Evolutionary conservation across 2,113 vertebrate species (phyloP), one percentile per base, ranked within the genome.

Genomic region (Elaphurus davidianus): DNA sequence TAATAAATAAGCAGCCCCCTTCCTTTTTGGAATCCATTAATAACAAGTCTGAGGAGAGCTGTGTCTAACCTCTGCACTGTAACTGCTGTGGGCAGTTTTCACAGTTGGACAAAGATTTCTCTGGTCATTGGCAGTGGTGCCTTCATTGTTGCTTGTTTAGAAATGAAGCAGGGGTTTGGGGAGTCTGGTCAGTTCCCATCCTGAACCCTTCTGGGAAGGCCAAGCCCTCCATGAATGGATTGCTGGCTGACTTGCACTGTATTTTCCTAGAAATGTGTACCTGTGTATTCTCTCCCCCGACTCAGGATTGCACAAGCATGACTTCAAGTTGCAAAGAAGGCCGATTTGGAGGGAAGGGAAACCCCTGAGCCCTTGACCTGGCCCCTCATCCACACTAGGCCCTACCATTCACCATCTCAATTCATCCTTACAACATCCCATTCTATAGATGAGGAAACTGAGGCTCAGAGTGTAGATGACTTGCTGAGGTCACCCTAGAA

Each of bases 1-100:
- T 92, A 90, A 98, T 97, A 97, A 97, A 97, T 97, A 89, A 96
- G 93, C 94, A 91, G 6, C 62, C 87, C 74, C 33, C 78, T 97
- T 95, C 92, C 90, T 95, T 98, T 97, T 96, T 52, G 84, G 79
- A 95, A 95, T 81, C 92, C 67, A 95, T 84, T 96, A 96, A 86
- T 91, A 90, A 81, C 54, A 82, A 90, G 91, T 93, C 36, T 50
- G 62, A 86, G 52, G 74, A 97, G 92, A 86, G 52, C 92, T 90
- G n/a, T 62, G 64, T 91, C 71, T 95, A 88, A 94, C 92, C 74
- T 96, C 97, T 98, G 90, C 36, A 90, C 90, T 92, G 87, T 93
- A 87, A 92, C 59, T 88, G 95, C 76, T 85, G 19, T 92, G 54
- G 47, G 79, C 87, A 85, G 50, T 88, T 97, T 90, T 90, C 84